Evolutionary conservation across 2,113 vertebrate genomes (phyloP), one percentile per base, ranked within the genome.

Genomic region (Pan troglodytes): DNA sequence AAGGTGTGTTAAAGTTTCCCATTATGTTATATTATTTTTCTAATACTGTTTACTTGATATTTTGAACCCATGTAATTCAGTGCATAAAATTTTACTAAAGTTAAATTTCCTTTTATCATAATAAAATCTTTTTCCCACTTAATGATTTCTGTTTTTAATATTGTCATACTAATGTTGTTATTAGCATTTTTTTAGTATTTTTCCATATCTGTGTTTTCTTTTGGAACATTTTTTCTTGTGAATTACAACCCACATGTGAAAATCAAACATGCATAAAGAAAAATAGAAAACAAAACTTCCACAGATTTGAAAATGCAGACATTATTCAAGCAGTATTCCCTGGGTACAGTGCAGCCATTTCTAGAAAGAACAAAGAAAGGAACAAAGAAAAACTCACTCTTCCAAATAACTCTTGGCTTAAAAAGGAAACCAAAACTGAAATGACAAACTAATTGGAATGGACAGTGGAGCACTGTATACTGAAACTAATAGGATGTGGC

Each of bases 1-100:
- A 97, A 92, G 91, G 68, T 97, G 84, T 97, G 93, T 94, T 96
- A 87, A 95, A 95, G 64, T 95, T 94, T 95, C 52, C 92, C 91
- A 83, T 30, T 92, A 48, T 91, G 45, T 95, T 92, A 87, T 90
- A 92, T 85, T 97, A 40, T 72, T 92, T 95, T 88, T 90, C 88
- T 88, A 88, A 93, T 90, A 75, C 11, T 93, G 32, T 95, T 87
- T 89, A 82, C 67, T 95, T 95, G n/a, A 79, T 94, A 43, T 95
- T 95, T 96, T 94, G 52, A 95, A 92, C 14, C 76, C 45, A 72
- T 72, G 9, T 94, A 81, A 76, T 83, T 82, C 40, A 61, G 35
- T 92, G 5, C 52, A 68, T 97, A 83, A 78, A 96, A 61, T 86
- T 96, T 91, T 93, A 81, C 32, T 96, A 55, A 18, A 85, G 93